Base-by-base conservation (phyloP, 2,888 invertebrate genomes). In the Agelastica alni region DNA sequence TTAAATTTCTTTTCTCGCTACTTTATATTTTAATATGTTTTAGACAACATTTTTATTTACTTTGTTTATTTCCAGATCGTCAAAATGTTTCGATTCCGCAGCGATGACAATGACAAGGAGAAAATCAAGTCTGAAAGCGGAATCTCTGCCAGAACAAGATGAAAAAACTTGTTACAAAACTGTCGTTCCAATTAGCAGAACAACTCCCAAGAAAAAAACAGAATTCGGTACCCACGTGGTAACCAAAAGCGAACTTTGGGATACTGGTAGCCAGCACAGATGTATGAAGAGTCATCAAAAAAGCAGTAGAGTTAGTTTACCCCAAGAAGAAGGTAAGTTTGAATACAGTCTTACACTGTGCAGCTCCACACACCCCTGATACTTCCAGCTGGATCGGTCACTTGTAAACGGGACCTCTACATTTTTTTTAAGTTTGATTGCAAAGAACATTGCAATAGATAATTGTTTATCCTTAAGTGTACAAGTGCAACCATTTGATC, bases 151-250 rank as follows among this genome's bases (percentile, higher is more conserved):
- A 46, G 51, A 70, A 16, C 61, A 59, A 32, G 65, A 67, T 30
- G 68, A 67, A 32, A 42, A 53, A 6, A 37, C 62, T 3, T 68
- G 69, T 43, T 68, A 69, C 34, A 61, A 75, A 32, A 64, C 72
- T 3, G 73, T 71, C 54, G 65, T 74, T 10, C 72, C 74, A 4
- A 68, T 66, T 34, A 70, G 66, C 45, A 63, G 70, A 42, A 69
- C 69, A 10, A 75, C 76, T 2, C 75, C 75, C 0, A 82, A 71
- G 80, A 83, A 75, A 67, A 83, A 83, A 66, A 42, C 65, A 3
- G 76, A 77, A 14, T 73, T 70, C 36, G 75, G 75, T 3, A 75
- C 75, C 2, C 77, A 78, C 60, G 73, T 78, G 4, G 78, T 78
- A 9, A 71, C 77, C 1, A 78, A 78, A 61, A 77, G 77, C 48